Evolutionary conservation across 2,797 vertebrate genomes (phyloP), one percentile per base, ranked within the genome.

Genomic region (Hyperoplus lanceolatus): DNA sequence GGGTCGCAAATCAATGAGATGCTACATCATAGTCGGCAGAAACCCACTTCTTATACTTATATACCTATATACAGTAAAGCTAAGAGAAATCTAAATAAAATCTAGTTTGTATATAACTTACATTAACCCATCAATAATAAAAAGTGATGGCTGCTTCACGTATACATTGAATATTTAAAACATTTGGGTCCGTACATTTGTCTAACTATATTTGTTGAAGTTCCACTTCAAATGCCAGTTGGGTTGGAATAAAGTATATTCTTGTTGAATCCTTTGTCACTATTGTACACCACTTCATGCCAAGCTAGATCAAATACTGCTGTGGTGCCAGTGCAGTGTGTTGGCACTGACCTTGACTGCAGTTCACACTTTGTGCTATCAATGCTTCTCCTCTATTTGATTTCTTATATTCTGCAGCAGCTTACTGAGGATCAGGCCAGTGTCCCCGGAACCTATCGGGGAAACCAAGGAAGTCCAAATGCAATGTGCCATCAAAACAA

Each of bases 321-420:
- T 54, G 45, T 21, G 39, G 65, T 61, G 55, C 58, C 39, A 7
- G 51, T 13, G n/a, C 49, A 58, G 65, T 45, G 56, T 81, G 53
- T 41, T 39, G 49, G 51, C 71, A 78, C 38, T 75, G 68, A 85
- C 84, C 84, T 81, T 87, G 84, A 72, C 79, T 50, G 9, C 70
- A 51, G 66, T 54, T 59, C 75, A 72, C 70, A 71, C 38, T 36
- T 64, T 61, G 46, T 67, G 13, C 59, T 69, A 69, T 75, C 61
- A 79, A 75, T 63, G 77, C 62, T 64, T 65, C 29, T 58, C 67
- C 56, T 21, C 51, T 76, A 79, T 79, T 80, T 50, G 61, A 79
- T 69, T 78, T 70, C 85, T 87, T 85, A 79, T 86, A 75, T 77
- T 61, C 51, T 39, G 64, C 64, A 53, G 75, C 58, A 49, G 36